Evolutionary conservation across 2,888 invertebrate species (phyloP).

Genomic region (Euspilapteryx auroguttella): DNA sequence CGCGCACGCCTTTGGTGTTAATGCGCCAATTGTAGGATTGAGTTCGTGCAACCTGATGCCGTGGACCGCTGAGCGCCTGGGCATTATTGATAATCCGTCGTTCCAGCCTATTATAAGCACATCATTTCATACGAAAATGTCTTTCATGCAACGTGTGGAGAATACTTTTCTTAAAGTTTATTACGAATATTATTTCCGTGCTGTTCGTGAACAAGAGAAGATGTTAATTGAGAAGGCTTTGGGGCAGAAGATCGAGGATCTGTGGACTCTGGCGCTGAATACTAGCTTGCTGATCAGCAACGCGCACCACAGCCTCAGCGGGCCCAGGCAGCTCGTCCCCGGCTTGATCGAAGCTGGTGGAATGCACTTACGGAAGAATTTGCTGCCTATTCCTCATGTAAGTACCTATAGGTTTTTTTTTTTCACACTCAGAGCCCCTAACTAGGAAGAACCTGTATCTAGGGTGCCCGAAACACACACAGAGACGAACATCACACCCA

Average conservation of each 20-base stretch:
- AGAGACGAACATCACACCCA: too few relatives aligned
- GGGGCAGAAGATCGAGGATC: conserved; percentile 35
- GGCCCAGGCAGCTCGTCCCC: conserved; percentile 55
- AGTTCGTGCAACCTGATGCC: conserved; percentile 62
- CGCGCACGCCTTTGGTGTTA: conserved; percentile 47
- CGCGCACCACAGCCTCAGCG: conserved; percentile 62
- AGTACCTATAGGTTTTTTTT: too few relatives aligned
- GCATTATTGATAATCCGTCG: conserved; percentile 46
- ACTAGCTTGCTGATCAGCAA: conserved; percentile 60
- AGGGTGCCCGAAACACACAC: too few relatives aligned
- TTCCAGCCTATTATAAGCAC: conserved; percentile 57
- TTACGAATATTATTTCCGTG: conserved; percentile 31
- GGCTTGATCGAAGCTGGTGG: conserved; percentile 67
- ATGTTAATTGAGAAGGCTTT: conserved; percentile 45
- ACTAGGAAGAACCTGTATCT: too few relatives aligned
- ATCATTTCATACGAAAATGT: conserved; percentile 43
- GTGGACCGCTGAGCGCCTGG: conserved; percentile 47
- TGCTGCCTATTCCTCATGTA: conserved; percentile 42
- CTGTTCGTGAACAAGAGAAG: conserved; percentile 28
- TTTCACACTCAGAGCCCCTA: too few relatives aligned
- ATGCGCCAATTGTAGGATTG: conserved; percentile 58
- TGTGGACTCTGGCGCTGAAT: conserved; percentile 52
- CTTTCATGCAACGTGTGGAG: conserved; percentile 46
- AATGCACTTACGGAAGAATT: conserved; percentile 47
- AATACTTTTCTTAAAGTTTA: conserved; percentile 24